phyloP scores from a whole-genome alignment of 2,888 invertebrate genomes.

The Itoplectis maculator region DNA sequence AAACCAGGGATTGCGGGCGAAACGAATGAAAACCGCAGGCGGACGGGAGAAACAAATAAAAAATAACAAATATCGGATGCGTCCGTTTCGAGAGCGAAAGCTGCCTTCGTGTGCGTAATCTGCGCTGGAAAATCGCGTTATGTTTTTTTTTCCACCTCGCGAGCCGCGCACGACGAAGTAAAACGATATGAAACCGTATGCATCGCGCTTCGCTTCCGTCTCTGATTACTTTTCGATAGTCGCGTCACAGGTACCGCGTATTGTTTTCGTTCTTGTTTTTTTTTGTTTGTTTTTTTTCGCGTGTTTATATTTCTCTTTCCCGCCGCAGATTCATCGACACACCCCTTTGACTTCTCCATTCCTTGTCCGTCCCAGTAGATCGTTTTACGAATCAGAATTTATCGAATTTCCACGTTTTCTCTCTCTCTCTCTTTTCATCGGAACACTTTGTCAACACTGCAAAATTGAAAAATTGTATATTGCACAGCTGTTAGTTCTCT shows the following conservation, averaged over 20 bases:
- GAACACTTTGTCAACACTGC: constrained; percentile 55
- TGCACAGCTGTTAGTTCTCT: constrained; percentile 45
- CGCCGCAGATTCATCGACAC: constrained; percentile 28
- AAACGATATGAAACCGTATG: constrained; percentile 49
- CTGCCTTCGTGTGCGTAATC: constrained; percentile 29
- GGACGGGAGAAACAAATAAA: background rate
- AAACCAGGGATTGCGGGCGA: constrained; percentile 7
- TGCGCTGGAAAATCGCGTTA: constrained; percentile 35
- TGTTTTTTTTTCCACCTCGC: constrained; percentile 49
- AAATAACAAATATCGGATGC: constrained; percentile 19
- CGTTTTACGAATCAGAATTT: constrained; percentile 19
- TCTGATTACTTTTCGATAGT: constrained; percentile 58
- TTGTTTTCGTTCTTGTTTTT: constrained; percentile 14
- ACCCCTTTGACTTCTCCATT: constrained; percentile 20
- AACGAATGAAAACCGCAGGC: constrained; percentile 47
- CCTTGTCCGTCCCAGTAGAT: background rate
- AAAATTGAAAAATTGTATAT: constrained; percentile 30
- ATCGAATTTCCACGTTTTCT: background rate
- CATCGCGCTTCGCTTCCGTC: constrained; percentile 30
- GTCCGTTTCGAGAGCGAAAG: constrained; percentile 43
- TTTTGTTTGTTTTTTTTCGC: constrained; percentile 38
- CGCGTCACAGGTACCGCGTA: constrained; percentile 28
- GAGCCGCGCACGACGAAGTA: constrained; percentile 24
- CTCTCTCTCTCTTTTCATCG: background rate
- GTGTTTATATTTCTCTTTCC: background rate